Conservation (phyloP, 2,797 vertebrate species). For the Artibeus lituratus region DNA sequence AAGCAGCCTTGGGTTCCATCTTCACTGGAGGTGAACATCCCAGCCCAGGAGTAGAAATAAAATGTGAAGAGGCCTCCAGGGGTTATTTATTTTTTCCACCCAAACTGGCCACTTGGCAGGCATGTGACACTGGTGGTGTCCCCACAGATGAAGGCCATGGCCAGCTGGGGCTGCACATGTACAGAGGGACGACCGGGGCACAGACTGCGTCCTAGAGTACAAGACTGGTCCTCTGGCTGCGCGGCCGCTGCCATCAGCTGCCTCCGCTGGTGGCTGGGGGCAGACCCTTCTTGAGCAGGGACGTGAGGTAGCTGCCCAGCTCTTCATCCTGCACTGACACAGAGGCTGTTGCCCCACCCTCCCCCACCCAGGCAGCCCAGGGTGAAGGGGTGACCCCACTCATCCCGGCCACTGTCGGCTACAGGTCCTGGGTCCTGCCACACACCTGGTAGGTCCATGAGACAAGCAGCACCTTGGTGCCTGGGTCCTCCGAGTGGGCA, state of each 20-base stretch:
- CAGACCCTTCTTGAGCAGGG: slow-evolving; percentile 94
- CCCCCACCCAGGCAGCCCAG: background rate
- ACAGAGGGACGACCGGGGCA: too few species aligned
- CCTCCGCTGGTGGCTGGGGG: slow-evolving; percentile 85
- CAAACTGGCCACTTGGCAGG: background rate
- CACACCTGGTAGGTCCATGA: slow-evolving; percentile 98
- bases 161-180: background rate
- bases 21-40: background rate
- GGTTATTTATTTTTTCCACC: background rate
- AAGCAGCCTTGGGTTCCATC: background rate
- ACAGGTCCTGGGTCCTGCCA: background rate
- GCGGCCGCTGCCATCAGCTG: background rate
- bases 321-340: slow-evolving; percentile 90
- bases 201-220: fast-evolving
- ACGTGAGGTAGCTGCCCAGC: slow-evolving; percentile 94
- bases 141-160: background rate
- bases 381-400: background rate
- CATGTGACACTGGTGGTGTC: background rate
- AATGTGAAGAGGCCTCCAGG: background rate
- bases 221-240: background rate
- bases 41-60: slow-evolving; percentile 25
- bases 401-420: fast-evolving
- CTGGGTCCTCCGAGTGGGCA: slow-evolving; percentile 90
- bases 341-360: fast-evolving
- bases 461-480: slow-evolving; percentile 93